These are phyloP conservation scores for Penaeus indicus DNA, from an alignment of 1,140 invertebrate species.

Conservation along the genomic window DNA sequence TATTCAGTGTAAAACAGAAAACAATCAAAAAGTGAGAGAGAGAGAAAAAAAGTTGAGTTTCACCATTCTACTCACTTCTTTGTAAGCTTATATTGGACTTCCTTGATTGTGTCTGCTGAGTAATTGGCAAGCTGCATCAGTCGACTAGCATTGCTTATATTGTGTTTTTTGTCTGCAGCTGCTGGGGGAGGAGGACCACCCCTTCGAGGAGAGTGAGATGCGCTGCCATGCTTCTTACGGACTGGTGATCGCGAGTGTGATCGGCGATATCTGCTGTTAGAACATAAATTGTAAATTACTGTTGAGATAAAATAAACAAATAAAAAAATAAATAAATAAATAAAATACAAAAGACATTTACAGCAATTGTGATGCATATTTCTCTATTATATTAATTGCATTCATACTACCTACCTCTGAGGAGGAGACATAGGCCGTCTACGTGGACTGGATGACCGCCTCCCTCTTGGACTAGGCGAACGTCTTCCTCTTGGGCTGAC, in stretches of 20 bases:
- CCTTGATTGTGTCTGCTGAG: conserved; percentile 63
- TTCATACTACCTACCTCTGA: conserved; percentile 35
- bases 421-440: conserved; percentile 45
- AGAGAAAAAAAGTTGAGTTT: no score
- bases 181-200: conserved; percentile 26
- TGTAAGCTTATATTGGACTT: conserved; percentile 61
- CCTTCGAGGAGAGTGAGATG: conserved; percentile 45
- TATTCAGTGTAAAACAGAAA: not conserved
- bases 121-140: conserved; percentile 66
- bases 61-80: conserved; percentile 42
- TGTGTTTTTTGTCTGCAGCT: conserved; percentile 56
- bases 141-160: conserved; percentile 64
- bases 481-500: conserved; percentile 59
- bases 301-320: not conserved
- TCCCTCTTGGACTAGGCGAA: conserved; percentile 49
- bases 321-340: not conserved
- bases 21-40: not conserved
- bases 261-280: conserved; percentile 20
- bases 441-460: conserved; percentile 54
- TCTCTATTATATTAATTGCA: not conserved
- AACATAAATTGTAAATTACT: not conserved
- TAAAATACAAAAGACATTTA: no score
- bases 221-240: conserved; percentile 35
- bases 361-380: not conserved
- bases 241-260: conserved; percentile 45